Percentiles rank a stretch among this genome's conserved stretches.
phyloP scores from a whole-genome alignment of 2,888 invertebrate species.

The Nasonovia ribisnigri region DNA sequence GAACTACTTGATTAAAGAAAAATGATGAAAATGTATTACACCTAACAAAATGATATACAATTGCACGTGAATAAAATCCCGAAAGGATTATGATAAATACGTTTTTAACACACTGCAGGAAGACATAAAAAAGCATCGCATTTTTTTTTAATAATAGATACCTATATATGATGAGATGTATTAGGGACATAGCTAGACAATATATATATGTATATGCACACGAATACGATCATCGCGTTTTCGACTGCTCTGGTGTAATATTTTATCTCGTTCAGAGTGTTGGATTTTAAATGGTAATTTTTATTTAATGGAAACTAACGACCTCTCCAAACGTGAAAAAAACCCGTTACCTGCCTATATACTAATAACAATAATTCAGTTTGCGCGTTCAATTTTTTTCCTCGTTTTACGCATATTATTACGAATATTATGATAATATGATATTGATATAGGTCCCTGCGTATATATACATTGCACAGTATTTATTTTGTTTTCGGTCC shows the following conservation, averaged over 20 bases:
- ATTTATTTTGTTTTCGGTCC: conserved; percentile 6
- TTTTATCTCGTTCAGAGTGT: conserved; percentile 25
- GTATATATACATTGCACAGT: background rate
- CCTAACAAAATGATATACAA: background rate
- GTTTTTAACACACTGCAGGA: conserved; percentile 3
- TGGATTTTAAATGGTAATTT: conserved; percentile 56
- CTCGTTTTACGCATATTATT: background rate
- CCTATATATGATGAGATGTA: background rate
- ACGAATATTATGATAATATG: background rate
- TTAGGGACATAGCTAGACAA: background rate
- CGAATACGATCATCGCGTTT: conserved; percentile 34
- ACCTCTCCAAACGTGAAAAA: conserved; percentile 22
- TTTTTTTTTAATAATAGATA: conserved; percentile 23
- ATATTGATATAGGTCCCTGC: background rate
- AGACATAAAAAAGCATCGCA: background rate
- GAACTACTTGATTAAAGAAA: background rate
- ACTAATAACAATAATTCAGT: conserved; percentile 44
- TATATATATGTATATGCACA: background rate
- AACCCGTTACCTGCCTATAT: background rate
- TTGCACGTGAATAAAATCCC: background rate
- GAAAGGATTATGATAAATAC: background rate
- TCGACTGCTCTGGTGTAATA: conserved; percentile 27
- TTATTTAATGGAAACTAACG: conserved; percentile 56
- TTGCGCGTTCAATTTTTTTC: conserved; percentile 28
- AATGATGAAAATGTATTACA: background rate